These are phyloP conservation scores for Eremobia ochroleuca DNA, from an alignment of 2,888 invertebrate species.

Conservation along the genomic window DNA sequence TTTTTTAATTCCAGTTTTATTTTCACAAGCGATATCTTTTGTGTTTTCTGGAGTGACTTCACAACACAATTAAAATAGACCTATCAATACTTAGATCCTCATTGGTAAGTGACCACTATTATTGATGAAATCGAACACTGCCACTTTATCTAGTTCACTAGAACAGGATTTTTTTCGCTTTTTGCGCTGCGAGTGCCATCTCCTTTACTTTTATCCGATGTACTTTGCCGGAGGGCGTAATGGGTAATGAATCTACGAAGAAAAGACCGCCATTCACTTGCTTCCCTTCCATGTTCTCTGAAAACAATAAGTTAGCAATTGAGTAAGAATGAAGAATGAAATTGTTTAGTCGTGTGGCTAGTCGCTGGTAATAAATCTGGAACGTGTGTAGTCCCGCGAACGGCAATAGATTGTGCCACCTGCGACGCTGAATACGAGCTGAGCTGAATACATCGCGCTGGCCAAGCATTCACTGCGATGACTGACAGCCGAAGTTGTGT, in stretches of 20 bases:
- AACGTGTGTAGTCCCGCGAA: slow-evolving; percentile 40
- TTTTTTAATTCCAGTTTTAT: slow-evolving; percentile 7
- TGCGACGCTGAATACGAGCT: slow-evolving; percentile 38
- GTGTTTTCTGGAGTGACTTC: slow-evolving; percentile 16
- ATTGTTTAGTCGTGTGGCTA: slow-evolving; percentile 42
- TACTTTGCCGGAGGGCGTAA: slow-evolving; percentile 76
- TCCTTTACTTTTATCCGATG: slow-evolving; percentile 72
- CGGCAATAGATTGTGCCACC: slow-evolving; percentile 45
- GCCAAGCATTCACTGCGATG: slow-evolving; percentile 31
- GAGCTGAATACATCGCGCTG: slow-evolving; percentile 23
- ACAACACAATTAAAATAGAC: slow-evolving; percentile 29
- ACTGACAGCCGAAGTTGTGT: slow-evolving; percentile 31
- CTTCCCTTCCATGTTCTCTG: slow-evolving; percentile 72
- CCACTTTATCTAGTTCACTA: slow-evolving; percentile 31
- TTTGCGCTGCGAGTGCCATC: slow-evolving; percentile 68
- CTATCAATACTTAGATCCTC: slow-evolving; percentile 40
- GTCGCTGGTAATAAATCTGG: slow-evolving; percentile 44
- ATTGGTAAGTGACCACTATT: slow-evolving; percentile 26
- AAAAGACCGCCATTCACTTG: slow-evolving; percentile 73
- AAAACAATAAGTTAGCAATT: slow-evolving; percentile 55
- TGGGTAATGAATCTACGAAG: slow-evolving; percentile 73
- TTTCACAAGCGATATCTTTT: slow-evolving; percentile 2
- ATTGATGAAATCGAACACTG: slow-evolving; percentile 30
- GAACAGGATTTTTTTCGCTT: slow-evolving; percentile 65
- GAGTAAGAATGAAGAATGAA: slow-evolving; percentile 45